A percentile compares a stretch with the other conserved stretches of the same genome.
Evolutionary conservation across 1,140 invertebrate species (phyloP).

Genomic region (Dicyema japonicum): DNA sequence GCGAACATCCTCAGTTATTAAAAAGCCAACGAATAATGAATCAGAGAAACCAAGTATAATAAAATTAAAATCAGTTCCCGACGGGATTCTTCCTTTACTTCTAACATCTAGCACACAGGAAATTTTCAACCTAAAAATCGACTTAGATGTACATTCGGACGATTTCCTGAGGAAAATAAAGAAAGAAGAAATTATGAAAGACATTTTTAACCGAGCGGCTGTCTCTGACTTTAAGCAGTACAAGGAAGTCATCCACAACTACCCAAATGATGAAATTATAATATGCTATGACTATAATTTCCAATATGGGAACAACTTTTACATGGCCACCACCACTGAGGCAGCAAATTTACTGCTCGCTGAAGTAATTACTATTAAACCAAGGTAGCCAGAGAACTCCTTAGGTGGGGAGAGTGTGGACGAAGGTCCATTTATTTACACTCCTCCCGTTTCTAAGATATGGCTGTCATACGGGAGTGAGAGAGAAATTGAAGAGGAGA

Average conservation of each 20-base stretch:
- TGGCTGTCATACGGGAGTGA: conserved; percentile 1
- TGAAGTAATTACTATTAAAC: not conserved
- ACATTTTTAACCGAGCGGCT: not conserved
- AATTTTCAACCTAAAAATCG: not conserved
- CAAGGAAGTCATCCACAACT: not conserved
- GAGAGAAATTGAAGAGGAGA: not conserved
- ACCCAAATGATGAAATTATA: not conserved
- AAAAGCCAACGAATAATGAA: too few relatives aligned
- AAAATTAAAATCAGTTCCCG: too few relatives aligned
- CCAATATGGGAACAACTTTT: not conserved
- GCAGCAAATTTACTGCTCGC: not conserved
- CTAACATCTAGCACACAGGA: not conserved
- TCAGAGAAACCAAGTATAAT: too few relatives aligned
- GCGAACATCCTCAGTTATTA: too few relatives aligned
- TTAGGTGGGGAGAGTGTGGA: not conserved
- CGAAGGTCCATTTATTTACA: not conserved
- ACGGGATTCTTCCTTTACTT: not conserved
- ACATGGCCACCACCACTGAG: not conserved
- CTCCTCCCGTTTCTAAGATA: not conserved
- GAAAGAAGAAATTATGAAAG: not conserved
- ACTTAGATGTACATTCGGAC: not conserved
- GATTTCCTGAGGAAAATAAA: not conserved
- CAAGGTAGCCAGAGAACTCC: not conserved
- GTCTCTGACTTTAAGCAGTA: not conserved
- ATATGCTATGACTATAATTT: not conserved